Evolutionary conservation across 2,888 invertebrate species (phyloP), one percentile per base, ranked within the genome.

Genomic region (Mactromeris polynyma): DNA sequence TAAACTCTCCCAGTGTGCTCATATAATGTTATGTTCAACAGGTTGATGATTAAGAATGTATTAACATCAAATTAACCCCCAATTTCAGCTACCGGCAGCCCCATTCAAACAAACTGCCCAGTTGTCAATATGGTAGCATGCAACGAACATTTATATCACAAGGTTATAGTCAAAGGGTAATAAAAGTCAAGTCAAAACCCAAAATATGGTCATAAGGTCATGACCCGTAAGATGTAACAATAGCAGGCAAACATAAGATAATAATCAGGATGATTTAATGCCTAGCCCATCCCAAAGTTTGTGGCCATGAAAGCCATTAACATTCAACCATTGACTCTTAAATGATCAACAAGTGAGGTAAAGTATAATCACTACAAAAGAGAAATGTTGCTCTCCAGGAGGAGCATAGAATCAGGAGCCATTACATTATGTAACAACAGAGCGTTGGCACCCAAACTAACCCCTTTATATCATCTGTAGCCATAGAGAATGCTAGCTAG

Each of bases 1-100:
- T 46, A 46, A 17, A 46, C 46, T 46, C 46, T 46, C 46, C 46
- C 42, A 42, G 4, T 7, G 7, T 7, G 42, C 42, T 42, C 11
- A n/a, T n/a, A 42, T 7, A 46, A 46, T 46, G 11, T 46, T 46
- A 26, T 26, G 26, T 26, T n/a, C 26, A 64, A 26, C 26, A 64
- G n/a, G 26, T 26, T 6, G 58, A n/a, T 64, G 58, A 64, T 64
- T 64, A 64, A 64, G 11, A 9, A n/a, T 2, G 1, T 3, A 33
- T 73, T 73, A 73, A 73, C 73, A 73, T 26, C 73, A 73, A 73
- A 73, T 73, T 36, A 73, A 73, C 73, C 73, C 73, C 19, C 36
- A 73, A 33, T 17, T 73, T 73, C 73, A 33, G 19, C 36, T 36
- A 73, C 33, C 14, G 36, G 4, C 73, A 73, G 2, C 33, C 31